These are phyloP conservation scores for Rhizoglyphus robini DNA, from an alignment of 1,140 invertebrate genomes.

Conservation along the genomic window DNA sequence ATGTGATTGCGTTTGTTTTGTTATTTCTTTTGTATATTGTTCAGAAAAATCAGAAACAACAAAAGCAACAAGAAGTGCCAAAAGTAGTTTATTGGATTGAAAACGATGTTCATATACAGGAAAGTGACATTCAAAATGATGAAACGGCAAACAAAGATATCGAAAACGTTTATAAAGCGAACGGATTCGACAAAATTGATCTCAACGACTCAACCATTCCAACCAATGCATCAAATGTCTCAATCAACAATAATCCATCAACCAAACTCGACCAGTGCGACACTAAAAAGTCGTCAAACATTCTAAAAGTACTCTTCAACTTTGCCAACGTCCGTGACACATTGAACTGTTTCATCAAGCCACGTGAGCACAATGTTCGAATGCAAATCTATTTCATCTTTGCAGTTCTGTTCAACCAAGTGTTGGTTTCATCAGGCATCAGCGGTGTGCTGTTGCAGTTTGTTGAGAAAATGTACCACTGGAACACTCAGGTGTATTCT, in stretches of 20 bases:
- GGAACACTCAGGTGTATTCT: neutral
- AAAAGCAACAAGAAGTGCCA: too few relatives aligned
- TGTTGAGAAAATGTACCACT: neutral
- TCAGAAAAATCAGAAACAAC: too few relatives aligned
- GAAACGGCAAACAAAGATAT: neutral
- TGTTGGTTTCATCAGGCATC: neutral
- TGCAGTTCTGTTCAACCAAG: neutral
- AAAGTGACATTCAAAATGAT: too few relatives aligned
- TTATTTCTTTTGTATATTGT: neutral
- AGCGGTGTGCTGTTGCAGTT: neutral
- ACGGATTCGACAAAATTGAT: neutral
- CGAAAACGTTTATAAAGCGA: neutral
- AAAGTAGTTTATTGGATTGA: too few relatives aligned
- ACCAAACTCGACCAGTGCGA: too few relatives aligned
- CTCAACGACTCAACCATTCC: neutral
- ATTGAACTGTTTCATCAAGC: neutral
- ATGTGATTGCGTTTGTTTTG: neutral
- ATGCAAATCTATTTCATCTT: neutral
- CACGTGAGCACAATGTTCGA: neutral
- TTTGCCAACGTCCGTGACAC: neutral
- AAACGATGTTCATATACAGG: too few relatives aligned
- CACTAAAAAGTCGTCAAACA: neutral
- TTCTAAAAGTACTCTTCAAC: too few relatives aligned
- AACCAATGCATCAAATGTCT: neutral
- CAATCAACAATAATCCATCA: too few relatives aligned